phyloP scores from a whole-genome alignment of 2,888 invertebrate species.

The Allolobophora icterica region DNA sequence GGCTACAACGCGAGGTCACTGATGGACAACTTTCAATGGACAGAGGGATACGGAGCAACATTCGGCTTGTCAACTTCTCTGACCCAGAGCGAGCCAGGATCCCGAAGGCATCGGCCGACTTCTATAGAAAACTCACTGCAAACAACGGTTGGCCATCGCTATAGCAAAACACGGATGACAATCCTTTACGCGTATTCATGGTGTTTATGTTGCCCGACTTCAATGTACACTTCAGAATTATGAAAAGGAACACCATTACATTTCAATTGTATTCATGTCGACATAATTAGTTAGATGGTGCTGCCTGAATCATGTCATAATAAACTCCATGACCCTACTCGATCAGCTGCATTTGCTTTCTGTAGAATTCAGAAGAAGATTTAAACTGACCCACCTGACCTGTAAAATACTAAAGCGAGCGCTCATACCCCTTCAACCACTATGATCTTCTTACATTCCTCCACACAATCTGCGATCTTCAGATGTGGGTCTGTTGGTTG shows the following conservation, averaged over 20 bases:
- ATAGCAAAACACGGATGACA: not conserved
- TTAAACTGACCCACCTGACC: not conserved
- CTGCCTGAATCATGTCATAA: not conserved
- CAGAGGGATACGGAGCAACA: slow-evolving; percentile 73
- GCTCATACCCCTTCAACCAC: not conserved
- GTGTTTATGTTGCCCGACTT: not conserved
- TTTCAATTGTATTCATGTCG: not conserved
- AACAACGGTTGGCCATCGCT: slow-evolving; percentile 33
- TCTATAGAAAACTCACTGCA: slow-evolving; percentile 37
- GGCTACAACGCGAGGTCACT: slow-evolving; percentile 80
- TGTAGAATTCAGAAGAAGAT: not conserved
- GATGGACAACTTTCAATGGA: slow-evolving; percentile 83
- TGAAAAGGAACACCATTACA: not conserved
- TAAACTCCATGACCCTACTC: not conserved
- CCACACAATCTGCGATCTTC: no score
- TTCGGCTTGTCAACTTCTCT: slow-evolving; percentile 76
- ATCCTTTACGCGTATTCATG: not conserved
- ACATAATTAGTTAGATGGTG: not conserved
- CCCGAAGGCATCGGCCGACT: slow-evolving; percentile 71
- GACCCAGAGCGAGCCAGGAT: slow-evolving; percentile 73
- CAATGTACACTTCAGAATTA: not conserved
- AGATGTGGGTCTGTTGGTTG: no score
- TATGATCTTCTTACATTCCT: not conserved
- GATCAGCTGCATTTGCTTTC: not conserved
- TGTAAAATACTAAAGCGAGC: not conserved